A percentile compares a stretch with the other conserved stretches of the same genome.
Conservation (phyloP, 2,113 vertebrate genomes). For the Ailuropoda melanoleuca region DNA sequence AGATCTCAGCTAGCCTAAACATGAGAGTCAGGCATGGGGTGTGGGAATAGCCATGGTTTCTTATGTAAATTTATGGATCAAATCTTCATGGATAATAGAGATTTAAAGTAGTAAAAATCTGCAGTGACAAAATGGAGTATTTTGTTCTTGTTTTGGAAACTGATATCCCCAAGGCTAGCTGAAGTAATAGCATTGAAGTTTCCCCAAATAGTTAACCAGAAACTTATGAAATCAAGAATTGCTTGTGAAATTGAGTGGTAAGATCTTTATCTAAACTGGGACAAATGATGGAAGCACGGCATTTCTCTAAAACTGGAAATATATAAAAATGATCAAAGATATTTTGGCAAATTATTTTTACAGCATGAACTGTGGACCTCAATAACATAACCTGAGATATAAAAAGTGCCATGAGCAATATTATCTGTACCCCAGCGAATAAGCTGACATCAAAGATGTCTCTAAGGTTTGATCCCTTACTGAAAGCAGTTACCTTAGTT, state of each 20-base stretch:
- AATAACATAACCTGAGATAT: constrained; percentile 25
- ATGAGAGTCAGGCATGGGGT: background rate
- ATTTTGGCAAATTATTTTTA: constrained; percentile 56
- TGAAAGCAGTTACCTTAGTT: constrained; percentile 14
- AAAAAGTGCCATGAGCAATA: constrained; percentile 37
- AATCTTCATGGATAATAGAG: background rate
- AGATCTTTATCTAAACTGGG: background rate
- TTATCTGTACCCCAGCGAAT: background rate
- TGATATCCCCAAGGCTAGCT: constrained; percentile 10
- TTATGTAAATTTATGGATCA: background rate
- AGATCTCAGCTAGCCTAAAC: background rate
- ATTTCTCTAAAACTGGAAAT: background rate
- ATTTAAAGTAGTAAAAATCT: background rate
- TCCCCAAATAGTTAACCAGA: constrained; percentile 30
- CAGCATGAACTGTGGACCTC: background rate
- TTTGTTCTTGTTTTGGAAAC: constrained; percentile 18
- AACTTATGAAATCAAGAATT: constrained; percentile 46
- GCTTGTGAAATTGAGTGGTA: background rate
- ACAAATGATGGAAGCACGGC: background rate
- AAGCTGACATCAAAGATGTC: constrained; percentile 58
- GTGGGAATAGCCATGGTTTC: background rate
- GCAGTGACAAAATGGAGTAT: background rate
- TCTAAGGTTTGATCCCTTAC: constrained; percentile 45
- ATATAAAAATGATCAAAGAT: constrained; percentile 47
- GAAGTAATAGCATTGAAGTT: background rate